Evolutionary conservation across 1,140 invertebrate genomes (phyloP).

Genomic region (Euwallacea fornicatus): DNA sequence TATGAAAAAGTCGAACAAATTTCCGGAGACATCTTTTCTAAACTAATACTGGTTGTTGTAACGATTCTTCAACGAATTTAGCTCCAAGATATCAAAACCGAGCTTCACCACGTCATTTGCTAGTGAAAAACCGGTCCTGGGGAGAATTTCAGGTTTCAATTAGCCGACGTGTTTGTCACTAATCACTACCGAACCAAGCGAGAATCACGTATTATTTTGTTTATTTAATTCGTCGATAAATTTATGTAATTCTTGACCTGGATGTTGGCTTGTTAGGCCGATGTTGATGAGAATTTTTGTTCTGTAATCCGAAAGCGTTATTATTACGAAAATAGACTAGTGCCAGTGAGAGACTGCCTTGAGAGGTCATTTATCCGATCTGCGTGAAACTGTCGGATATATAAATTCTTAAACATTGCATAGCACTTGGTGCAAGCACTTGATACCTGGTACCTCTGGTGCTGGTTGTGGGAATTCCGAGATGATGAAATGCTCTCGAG

Average conservation of each 20-base stretch:
- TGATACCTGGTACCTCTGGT: no score
- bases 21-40: no score
- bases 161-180: no score
- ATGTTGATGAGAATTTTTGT: not conserved
- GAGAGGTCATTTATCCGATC: not conserved
- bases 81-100: not conserved
- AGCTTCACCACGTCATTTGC: not conserved
- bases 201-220: not conserved
- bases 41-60: no score
- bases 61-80: no score
- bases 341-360: not conserved
- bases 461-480: no score
- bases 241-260: conserved; percentile 6
- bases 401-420: not conserved
- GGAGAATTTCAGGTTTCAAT: not conserved
- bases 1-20: no score
- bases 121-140: not conserved
- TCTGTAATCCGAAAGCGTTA: not conserved
- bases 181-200: no score
- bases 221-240: not conserved
- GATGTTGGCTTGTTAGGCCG: not conserved
- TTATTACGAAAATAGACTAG: not conserved
- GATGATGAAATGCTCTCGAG: no score
- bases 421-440: no score
- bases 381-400: not conserved